Evolutionary conservation across 2,113 vertebrate species (phyloP).

Genomic region (Dissostichus mawsoni): DNA sequence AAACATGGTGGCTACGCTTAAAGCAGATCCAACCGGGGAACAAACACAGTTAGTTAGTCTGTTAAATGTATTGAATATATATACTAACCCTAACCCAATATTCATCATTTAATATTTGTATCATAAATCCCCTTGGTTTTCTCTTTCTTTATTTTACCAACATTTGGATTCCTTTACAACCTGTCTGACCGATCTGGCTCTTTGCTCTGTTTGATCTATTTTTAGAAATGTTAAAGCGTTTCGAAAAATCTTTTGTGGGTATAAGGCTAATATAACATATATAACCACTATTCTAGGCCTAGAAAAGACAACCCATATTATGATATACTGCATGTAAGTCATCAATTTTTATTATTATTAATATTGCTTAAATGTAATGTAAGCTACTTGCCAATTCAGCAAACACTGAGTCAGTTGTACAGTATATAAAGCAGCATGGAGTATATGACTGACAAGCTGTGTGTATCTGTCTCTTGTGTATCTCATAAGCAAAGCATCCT

Average conservation of each 20-base stretch:
- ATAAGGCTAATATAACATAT: not conserved
- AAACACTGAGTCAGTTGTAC: constrained; percentile 1
- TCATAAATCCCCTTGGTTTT: not conserved
- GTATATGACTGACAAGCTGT: not conserved
- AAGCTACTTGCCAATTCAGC: not conserved
- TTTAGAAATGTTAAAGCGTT: not conserved
- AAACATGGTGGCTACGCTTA: not conserved
- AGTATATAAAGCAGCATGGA: not conserved
- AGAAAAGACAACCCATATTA: not conserved
- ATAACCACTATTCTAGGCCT: not conserved
- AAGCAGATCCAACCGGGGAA: not conserved
- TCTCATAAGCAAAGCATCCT: constrained; percentile 23
- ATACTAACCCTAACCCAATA: too few species aligned
- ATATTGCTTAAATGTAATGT: not conserved
- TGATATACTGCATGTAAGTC: not conserved
- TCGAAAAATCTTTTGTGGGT: not conserved
- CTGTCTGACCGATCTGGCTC: not conserved
- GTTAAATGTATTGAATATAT: not conserved
- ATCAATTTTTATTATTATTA: not conserved
- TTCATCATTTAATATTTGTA: not conserved
- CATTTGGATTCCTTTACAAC: not conserved
- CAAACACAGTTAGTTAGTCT: not conserved
- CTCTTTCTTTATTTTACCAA: not conserved
- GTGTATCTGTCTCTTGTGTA: constrained; percentile 9
- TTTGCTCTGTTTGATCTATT: not conserved